Base-by-base conservation (phyloP, 2,888 invertebrate genomes). In the Cephalotes varians region DNA sequence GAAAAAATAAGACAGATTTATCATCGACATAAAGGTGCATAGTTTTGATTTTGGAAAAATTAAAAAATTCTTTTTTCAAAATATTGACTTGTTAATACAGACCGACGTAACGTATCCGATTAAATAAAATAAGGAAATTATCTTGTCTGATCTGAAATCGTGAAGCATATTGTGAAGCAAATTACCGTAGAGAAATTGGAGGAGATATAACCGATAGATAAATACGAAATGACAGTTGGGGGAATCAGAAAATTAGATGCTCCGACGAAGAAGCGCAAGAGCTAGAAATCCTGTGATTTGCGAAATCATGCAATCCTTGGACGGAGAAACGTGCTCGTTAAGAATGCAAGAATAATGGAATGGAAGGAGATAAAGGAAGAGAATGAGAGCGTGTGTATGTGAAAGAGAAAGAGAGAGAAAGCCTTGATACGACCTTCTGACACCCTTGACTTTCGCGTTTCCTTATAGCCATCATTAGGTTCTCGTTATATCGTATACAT, bases 371-470 rank as follows among this genome's bases (percentile, higher is more conserved):
- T 58, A 64, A 54, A 54, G 12, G 28, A 64, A 51, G 51, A 76
- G n/a, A 76, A 64, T 37, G 15, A 64, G 15, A 76, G 18, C 49
- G 6, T n/a, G 21, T 3, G 3, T 15, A n/a, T n/a, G 1, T 25
- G 15, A 54, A 12, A 44, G 4, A 69, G 69, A 54, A 21, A 76
- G 28, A 64, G 28, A 76, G 28, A 37, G 28, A 67, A 31, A 67
- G 77, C 28, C 64, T 79, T 10, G 31, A 25, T 49, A 44, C 44
- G 37, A 74, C 74, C 74, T 81, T 74, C 51, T 34, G 54, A 64
- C 81, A 73, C 81, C 74, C 74, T 81, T 74, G 81, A 81, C 81
- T 64, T 81, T 81, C 81, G 60, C 79, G 60, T 64, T 54, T 65
- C 25, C 76, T 56, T 54, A 31, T 18, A 44, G 21, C 65, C 54